Evolutionary conservation across 2,797 vertebrate genomes (phyloP).

Genomic region (Helarctos malayanus): DNA sequence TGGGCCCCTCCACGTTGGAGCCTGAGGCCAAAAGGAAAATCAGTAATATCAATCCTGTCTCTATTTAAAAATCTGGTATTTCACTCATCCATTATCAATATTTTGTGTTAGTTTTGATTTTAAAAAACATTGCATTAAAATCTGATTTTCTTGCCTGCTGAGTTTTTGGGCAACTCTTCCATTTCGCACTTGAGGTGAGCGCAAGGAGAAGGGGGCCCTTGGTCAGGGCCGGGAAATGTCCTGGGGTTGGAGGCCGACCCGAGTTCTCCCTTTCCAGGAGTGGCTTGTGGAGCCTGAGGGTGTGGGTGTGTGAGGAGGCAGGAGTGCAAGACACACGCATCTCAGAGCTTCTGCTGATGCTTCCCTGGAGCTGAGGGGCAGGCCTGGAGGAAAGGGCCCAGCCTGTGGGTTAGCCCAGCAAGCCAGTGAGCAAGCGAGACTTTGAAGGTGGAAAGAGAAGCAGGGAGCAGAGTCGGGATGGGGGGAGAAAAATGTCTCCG

Average conservation of each 20-base stretch:
- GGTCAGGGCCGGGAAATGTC: background rate
- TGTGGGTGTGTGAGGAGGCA: background rate
- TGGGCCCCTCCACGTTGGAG: background rate
- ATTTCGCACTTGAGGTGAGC: background rate
- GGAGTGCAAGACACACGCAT: too few species aligned
- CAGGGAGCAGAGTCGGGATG: background rate
- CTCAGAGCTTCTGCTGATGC: background rate
- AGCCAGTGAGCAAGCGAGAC: background rate
- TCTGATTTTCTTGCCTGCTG: background rate
- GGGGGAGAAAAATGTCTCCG: background rate
- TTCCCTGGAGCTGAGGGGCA: background rate
- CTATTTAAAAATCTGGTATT: background rate
- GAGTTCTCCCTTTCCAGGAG: background rate
- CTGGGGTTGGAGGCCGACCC: background rate
- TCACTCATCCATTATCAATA: background rate
- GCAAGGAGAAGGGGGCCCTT: background rate
- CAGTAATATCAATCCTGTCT: background rate
- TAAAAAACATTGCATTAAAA: background rate
- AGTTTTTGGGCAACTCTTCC: background rate
- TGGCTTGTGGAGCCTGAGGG: background rate
- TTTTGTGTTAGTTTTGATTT: slow-evolving; percentile 21
- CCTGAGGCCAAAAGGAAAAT: background rate
- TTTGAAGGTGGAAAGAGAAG: background rate
- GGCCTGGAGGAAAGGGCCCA: background rate
- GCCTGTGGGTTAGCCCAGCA: rapidly evolving